A percentile compares a stretch with the other conserved stretches of the same genome.
Conservation (phyloP, 2,113 vertebrate species). For the Oceanodroma tethys region DNA sequence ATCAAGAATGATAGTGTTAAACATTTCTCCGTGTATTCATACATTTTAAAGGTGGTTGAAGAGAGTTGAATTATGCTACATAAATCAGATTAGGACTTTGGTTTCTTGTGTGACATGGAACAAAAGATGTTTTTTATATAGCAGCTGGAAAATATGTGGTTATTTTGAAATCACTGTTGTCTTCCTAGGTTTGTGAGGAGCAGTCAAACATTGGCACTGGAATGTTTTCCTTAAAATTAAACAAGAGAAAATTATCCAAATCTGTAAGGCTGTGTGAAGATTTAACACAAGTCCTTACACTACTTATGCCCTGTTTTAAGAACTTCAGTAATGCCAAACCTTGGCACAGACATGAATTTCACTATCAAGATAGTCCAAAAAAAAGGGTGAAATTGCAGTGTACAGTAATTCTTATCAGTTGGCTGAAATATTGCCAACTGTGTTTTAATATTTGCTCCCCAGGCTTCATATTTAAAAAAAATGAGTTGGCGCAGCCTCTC, state of each 20-base stretch:
- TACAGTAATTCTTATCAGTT: neutral
- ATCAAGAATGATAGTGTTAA: neutral
- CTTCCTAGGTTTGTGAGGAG: neutral
- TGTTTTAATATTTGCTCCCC: neutral
- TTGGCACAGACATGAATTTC: neutral
- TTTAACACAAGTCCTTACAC: neutral
- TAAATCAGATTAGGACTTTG: neutral
- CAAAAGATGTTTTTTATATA: neutral
- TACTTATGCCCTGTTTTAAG: neutral
- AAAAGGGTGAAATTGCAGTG: neutral
- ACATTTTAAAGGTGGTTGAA: neutral
- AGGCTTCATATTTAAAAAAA: slow-evolving; percentile 5
- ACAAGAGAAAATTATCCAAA: neutral
- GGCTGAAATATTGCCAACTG: neutral
- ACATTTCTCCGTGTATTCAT: neutral
- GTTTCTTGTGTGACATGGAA: neutral
- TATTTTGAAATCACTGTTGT: neutral
- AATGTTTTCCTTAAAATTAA: neutral
- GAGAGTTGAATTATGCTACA: neutral
- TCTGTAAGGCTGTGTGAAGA: neutral
- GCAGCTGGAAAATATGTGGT: neutral
- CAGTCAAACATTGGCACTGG: neutral
- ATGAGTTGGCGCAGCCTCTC: neutral
- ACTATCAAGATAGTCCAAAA: neutral
- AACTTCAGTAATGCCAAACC: neutral